Conservation (phyloP, 2,113 vertebrate genomes). For the Labeo catla region DNA sequence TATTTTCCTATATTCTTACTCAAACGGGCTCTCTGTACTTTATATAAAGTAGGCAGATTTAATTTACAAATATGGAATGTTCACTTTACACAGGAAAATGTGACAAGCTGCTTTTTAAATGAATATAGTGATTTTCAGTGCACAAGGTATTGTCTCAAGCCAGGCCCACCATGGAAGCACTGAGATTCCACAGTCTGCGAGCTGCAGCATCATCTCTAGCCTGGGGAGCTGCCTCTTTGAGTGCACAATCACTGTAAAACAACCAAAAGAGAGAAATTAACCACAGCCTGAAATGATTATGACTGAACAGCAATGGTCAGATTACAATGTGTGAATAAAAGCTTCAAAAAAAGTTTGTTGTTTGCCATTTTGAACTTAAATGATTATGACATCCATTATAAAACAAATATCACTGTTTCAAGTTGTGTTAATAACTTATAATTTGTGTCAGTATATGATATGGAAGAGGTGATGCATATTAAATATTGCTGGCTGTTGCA, state of each 20-base stretch:
- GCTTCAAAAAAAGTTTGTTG: neutral
- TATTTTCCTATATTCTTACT: neutral
- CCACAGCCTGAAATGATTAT: neutral
- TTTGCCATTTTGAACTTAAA: neutral
- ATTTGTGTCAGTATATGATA: neutral
- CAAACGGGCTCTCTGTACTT: neutral
- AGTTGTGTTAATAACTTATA: neutral
- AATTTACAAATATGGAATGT: neutral
- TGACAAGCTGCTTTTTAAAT: neutral
- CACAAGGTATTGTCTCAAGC: slow-evolving; percentile 31
- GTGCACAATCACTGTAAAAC: slow-evolving; percentile 71
- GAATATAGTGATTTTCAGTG: slow-evolving; percentile 9
- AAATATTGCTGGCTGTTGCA: neutral
- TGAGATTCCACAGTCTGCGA: slow-evolving; percentile 75
- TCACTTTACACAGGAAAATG: neutral
- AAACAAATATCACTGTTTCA: neutral
- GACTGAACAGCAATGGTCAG: neutral
- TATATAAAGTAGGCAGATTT: neutral
- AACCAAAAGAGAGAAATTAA: slow-evolving; percentile 24
- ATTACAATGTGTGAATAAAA: neutral
- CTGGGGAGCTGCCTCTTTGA: slow-evolving; percentile 63
- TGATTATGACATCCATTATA: neutral
- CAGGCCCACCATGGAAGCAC: slow-evolving; percentile 73
- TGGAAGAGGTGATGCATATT: neutral
- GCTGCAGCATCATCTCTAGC: slow-evolving; percentile 70